phyloP scores from a whole-genome alignment of 2,797 vertebrate genomes.

The Sciurus vulgaris region DNA sequence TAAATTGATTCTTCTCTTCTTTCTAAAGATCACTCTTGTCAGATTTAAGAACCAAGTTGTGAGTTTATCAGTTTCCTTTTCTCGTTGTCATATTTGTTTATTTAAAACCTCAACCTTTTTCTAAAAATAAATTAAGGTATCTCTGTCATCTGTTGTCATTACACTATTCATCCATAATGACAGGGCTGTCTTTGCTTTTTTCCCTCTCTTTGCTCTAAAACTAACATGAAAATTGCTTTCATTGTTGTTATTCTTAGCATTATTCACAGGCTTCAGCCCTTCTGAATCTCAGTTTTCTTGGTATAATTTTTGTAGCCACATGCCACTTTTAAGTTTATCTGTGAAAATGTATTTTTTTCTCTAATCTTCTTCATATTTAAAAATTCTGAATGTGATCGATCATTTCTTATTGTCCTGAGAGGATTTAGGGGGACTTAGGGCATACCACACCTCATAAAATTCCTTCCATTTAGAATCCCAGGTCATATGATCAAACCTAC shows the following conservation, averaged over 20 bases:
- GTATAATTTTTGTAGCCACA: slow-evolving; percentile 58
- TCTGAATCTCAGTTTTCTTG: slow-evolving; percentile 33
- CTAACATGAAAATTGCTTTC: slow-evolving; percentile 65
- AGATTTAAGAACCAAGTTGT: slow-evolving; percentile 61
- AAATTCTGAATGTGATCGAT: slow-evolving; percentile 25
- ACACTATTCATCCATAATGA: slow-evolving; percentile 70
- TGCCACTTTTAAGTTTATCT: slow-evolving; percentile 45
- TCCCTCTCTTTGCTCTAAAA: slow-evolving; percentile 65
- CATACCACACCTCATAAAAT: not conserved
- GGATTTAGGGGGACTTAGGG: not conserved
- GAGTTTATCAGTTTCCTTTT: slow-evolving; percentile 66
- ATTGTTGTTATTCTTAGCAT: slow-evolving; percentile 43
- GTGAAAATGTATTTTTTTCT: slow-evolving; percentile 37
- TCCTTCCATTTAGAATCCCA: slow-evolving; percentile 41
- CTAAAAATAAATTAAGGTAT: slow-evolving; percentile 70
- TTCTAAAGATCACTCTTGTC: slow-evolving; percentile 69
- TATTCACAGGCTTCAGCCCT: slow-evolving; percentile 54
- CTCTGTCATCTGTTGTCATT: slow-evolving; percentile 73
- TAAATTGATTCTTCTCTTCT: slow-evolving; percentile 59
- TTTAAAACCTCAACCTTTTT: slow-evolving; percentile 70
- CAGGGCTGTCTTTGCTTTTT: slow-evolving; percentile 58
- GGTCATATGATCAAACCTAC: not conserved
- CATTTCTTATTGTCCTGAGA: slow-evolving; percentile 15
- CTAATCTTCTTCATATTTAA: slow-evolving; percentile 46
- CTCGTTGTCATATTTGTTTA: slow-evolving; percentile 69